These are phyloP conservation scores for Monodelphis domestica DNA, from an alignment of 2,797 vertebrate genomes.

Conservation along the genomic window DNA sequence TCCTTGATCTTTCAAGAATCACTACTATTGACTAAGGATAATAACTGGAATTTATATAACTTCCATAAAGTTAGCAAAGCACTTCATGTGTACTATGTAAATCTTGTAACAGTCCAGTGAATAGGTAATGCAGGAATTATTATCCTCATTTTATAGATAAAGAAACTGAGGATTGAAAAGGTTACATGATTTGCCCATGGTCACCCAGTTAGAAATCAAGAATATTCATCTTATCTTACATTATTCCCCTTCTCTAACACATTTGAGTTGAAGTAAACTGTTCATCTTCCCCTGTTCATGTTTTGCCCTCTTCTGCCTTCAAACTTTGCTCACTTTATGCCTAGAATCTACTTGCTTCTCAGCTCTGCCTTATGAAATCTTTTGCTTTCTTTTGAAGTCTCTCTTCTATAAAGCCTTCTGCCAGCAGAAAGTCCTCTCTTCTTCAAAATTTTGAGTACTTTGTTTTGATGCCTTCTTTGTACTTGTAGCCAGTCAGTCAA, in stretches of 20 bases:
- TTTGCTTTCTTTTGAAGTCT: background rate
- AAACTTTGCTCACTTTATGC: background rate
- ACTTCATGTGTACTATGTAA: background rate
- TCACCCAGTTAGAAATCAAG: background rate
- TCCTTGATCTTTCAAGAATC: background rate
- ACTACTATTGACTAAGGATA: background rate
- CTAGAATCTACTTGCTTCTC: background rate
- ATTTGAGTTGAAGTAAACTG: background rate
- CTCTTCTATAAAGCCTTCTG: background rate
- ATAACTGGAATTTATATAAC: background rate
- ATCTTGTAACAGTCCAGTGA: background rate
- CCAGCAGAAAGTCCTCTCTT: background rate
- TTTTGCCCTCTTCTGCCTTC: background rate
- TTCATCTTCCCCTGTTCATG: background rate
- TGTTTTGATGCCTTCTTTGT: background rate
- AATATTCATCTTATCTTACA: background rate
- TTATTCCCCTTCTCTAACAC: background rate
- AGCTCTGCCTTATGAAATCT: background rate
- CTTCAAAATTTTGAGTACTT: background rate
- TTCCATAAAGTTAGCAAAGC: background rate
- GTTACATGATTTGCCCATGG: background rate
- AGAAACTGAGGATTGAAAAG: slow-evolving; percentile 26
- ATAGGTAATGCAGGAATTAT: background rate
- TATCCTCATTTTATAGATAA: slow-evolving; percentile 3
- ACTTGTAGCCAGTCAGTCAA: background rate